Evolutionary conservation across 2,888 invertebrate genomes (phyloP), one percentile per base, ranked within the genome.

Genomic region (Heliconius cydno): DNA sequence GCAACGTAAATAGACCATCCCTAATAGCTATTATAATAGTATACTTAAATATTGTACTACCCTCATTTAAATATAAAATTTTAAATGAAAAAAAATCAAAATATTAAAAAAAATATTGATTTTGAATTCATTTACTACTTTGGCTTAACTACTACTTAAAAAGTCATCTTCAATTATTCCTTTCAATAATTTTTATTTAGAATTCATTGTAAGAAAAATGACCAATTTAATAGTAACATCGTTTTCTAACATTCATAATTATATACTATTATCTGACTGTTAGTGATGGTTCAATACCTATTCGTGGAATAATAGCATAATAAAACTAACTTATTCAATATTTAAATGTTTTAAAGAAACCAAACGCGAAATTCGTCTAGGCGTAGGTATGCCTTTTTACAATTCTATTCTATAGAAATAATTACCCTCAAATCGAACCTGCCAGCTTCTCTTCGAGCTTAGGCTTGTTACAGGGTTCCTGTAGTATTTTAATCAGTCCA

Each of bases 401-500:
- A n/a, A 63, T 60, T 74, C 60, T 57, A 34, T 28, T 13, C n/a
- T 19, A 19, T 63, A 74, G n/a, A 34, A 74, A 6, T 38, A 38
- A 38, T 38, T 68, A 38, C 38, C 63, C 74, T 63, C 38, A 63
- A 12, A 13, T 72, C 38, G 25, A 63, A 66, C 77, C 79, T 79
- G 80, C 80, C 82, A 79, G 79, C 82, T 82, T 80, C 28, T 65
- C 82, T 68, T 82, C 79, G 76, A 82, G 82, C 80, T 82, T 81
- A 81, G 79, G 73, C 80, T 68, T 79, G 68, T 75, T 66, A 80
- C 82, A 81, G 83, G 83, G 83, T 82, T 73, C 72, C 79, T 77
- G 68, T 68, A 74, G 66, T 76, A 67, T 77, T 74, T 80, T 63
- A 30, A 78, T 70, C 74, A 76, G 77, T 82, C 83, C 82, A 83